Base-by-base conservation (phyloP, 1,140 invertebrate genomes). In the Zaprionus tsacasi region DNA sequence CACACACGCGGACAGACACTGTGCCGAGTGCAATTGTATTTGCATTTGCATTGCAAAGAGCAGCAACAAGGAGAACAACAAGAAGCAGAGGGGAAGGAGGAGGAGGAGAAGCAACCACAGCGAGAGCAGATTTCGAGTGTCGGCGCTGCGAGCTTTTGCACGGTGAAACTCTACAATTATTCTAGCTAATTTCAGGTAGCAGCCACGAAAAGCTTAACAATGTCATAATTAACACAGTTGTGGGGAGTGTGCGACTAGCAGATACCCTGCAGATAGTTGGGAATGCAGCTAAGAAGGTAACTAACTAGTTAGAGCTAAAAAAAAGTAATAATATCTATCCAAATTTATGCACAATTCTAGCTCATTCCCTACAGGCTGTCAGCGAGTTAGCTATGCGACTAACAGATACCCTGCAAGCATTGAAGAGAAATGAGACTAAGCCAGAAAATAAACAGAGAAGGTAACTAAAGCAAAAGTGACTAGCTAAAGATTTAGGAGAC, bases 131-230 rank as follows among this genome's bases (percentile, higher is more conserved):
- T 33, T 13, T 5, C 2, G 30, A 48, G 30, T 63, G 50, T 35
- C 33, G 8, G n/a, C 40, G n/a, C 40, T 45, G 33, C n/a, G 13
- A 65, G 52, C 52, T 65, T 65, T 65, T 65, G 27, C 45, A 36
- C 52, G 50, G 27, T 15, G 52, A 66, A 68, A 21, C 58, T 61
- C 48, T n/a, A 63, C 36, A 67, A 58, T 63, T 70, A 60, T 70
- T 70, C 56, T 13, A 75, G 52, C 38, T 58, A 70, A 75, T 75
- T 70, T 63, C 33, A n/a, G 45, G 59, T 57, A 25, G 3, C 25
- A 63, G 56, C 63, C 30, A 48, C 54, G 56, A 70, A 70, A 48
- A 45, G 30, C 38, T 56, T 38, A 54, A 5, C 25, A n/a, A 40
- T 12, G 11, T 21, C 7, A 35, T 61, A 65, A 38, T 69, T 45